Evolutionary conservation across 2,888 invertebrate genomes (phyloP).

Genomic region (Hirtodrosophila duncani): DNA sequence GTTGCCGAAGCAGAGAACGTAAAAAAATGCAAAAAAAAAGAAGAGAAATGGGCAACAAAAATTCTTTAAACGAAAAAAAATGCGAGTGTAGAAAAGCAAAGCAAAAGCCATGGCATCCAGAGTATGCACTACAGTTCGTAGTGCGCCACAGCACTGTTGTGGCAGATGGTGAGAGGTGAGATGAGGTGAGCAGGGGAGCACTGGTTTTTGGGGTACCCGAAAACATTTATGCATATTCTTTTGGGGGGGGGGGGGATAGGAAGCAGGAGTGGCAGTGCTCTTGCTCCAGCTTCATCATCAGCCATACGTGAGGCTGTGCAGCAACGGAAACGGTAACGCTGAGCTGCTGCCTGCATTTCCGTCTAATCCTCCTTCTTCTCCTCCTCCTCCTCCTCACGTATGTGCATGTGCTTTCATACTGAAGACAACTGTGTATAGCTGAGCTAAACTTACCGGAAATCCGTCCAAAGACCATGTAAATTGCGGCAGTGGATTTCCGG

Average conservation of each 20-base stretch:
- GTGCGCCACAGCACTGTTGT: too few relatives aligned
- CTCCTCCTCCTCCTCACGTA: conserved; percentile 28
- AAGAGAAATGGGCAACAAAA: conserved; percentile 19
- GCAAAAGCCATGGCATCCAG: conserved; percentile 17
- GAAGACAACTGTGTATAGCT: conserved; percentile 1
- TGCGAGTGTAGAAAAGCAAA: conserved; percentile 29
- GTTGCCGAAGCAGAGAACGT: conserved; percentile 6
- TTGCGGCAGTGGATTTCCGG: conserved; percentile 95
- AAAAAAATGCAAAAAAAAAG: conserved; percentile 16
- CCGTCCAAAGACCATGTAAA: conserved; percentile 95
- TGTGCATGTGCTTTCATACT: conserved; percentile 16
- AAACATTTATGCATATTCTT: conserved; percentile 49
- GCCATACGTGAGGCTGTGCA: too few relatives aligned
- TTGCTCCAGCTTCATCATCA: too few relatives aligned
- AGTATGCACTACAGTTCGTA: conserved; percentile 19
- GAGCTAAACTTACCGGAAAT: conserved; percentile 84
- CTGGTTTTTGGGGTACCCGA: conserved; percentile 11
- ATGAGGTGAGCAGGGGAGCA: not conserved
- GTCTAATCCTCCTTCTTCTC: conserved; percentile 15
- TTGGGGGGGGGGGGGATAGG: not conserved
- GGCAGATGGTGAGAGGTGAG: too few relatives aligned
- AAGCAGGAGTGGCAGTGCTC: conserved; percentile 2
- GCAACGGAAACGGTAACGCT: conserved; percentile 60
- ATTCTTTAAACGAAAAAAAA: conserved; percentile 28
- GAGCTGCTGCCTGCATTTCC: conserved; percentile 66